Evolutionary conservation across 2,797 vertebrate species (phyloP), one percentile per base, ranked within the genome.

Genomic region (Carduelis carduelis): DNA sequence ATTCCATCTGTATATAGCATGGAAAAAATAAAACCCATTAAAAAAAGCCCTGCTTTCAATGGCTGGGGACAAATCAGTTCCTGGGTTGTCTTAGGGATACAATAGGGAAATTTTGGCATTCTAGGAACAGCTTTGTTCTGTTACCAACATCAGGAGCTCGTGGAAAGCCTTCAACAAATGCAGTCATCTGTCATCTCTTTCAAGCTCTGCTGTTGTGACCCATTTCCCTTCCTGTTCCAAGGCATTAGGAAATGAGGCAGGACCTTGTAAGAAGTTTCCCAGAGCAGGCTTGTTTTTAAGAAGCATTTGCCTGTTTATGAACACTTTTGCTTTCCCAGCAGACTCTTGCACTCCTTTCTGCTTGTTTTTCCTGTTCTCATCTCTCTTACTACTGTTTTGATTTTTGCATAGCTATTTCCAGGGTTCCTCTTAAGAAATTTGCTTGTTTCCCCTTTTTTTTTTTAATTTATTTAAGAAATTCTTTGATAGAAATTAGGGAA

Each of bases 221-320:
- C 77, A 35, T 72, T 95, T 87, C 86, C 90, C 90, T 96, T 96
- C 94, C 96, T 96, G 93, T 93, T 77, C 91, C 88, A 92, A 66
- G 46, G 87, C 84, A 35, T 12, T 46, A 93, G 93, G 94, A 96
- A 95, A 50, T 84, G 86, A 89, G 74, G 83, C 90, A 79, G 92
- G 86, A 94, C 63, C 59, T 89, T 68, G 17, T 0, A 0, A 74
- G 53, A 93, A 64, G 41, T 90, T 95, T 95, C 92, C 83, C 93
- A 90, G 49, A 69, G 88, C 69, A 69, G 57, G 7, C 34, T 76
- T 91, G 88, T 74, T 93, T 88, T 57, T 21, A 50, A 83, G 66
- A 57, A 60, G 5, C 46, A 4, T 94, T 83, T 81, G 32, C 63
- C 39, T 57, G 57, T 21, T 87, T 6, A 0, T n/a, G 50, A 61